Evolutionary conservation across 1,140 invertebrate genomes (phyloP).

Genomic region (Philaenus spumarius): DNA sequence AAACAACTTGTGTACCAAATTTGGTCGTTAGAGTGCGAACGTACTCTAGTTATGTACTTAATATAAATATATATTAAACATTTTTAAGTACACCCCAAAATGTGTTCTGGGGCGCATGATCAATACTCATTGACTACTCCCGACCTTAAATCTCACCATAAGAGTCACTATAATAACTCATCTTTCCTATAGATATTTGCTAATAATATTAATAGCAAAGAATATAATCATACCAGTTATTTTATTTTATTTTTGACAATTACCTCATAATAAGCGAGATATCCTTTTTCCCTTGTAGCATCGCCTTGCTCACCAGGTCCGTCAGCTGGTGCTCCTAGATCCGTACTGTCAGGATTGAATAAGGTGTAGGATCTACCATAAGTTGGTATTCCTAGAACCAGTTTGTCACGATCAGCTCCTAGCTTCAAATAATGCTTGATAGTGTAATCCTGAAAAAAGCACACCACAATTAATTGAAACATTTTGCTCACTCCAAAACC

Average conservation of each 20-base stretch:
- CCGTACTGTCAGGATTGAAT: conserved; percentile 67
- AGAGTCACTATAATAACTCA: no score
- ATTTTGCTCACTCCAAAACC: no score
- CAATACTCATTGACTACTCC: no score
- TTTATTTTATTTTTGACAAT: background rate
- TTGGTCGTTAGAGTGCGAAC: no score
- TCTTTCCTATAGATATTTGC: no score
- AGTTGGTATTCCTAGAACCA: conserved; percentile 90
- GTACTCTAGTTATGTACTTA: no score
- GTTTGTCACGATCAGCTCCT: conserved; percentile 73
- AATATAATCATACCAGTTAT: background rate
- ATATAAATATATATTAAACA: background rate
- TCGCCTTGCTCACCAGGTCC: conserved; percentile 85
- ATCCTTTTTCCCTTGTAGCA: conserved; percentile 85
- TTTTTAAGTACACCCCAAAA: no score
- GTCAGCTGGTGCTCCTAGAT: conserved; percentile 76
- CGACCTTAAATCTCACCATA: no score
- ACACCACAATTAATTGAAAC: no score
- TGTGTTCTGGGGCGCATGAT: no score
- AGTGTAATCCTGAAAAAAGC: conserved; percentile 73
- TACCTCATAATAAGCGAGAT: conserved; percentile 89
- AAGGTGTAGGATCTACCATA: conserved; percentile 88
- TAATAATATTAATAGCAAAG: background rate
- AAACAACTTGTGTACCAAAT: no score
- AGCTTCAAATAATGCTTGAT: conserved; percentile 81